phyloP scores from a whole-genome alignment of 2,888 invertebrate genomes.

The Dasypolia templi region DNA sequence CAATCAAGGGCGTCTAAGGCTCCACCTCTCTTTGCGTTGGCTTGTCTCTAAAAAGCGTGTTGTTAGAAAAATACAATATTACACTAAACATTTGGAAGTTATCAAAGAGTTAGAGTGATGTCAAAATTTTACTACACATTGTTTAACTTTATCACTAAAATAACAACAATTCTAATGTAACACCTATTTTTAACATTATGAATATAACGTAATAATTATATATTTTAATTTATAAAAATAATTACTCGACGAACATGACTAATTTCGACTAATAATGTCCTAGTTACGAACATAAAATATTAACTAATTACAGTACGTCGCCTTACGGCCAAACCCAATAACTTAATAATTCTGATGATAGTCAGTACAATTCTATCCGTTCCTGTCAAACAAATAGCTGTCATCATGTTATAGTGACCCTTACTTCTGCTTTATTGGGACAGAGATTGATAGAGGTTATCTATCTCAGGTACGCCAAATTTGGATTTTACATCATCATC shows the following conservation, averaged over 20 bases:
- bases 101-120: background rate
- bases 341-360: too few relatives aligned
- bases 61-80: constrained; percentile 45
- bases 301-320: background rate
- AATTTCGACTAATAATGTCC: constrained; percentile 30
- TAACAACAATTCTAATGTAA: constrained; percentile 31
- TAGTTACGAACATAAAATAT: constrained; percentile 4
- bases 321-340: too few relatives aligned
- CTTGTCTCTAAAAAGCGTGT: constrained; percentile 43
- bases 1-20: constrained; percentile 1
- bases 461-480: too few relatives aligned
- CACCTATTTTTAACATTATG: constrained; percentile 5
- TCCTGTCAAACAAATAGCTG: too few relatives aligned
- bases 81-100: constrained; percentile 53
- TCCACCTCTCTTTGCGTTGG: background rate
- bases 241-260: constrained; percentile 34
- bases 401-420: too few relatives aligned
- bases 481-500: too few relatives aligned
- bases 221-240: constrained; percentile 13
- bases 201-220: background rate
- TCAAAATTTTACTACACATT: constrained; percentile 9
- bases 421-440: too few relatives aligned
- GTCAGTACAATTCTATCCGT: too few relatives aligned
- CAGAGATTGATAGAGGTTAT: too few relatives aligned
- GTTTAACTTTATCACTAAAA: constrained; percentile 29